These are phyloP conservation scores for Halictus rubicundus DNA, from an alignment of 1,140 invertebrate genomes.

Conservation along the genomic window DNA sequence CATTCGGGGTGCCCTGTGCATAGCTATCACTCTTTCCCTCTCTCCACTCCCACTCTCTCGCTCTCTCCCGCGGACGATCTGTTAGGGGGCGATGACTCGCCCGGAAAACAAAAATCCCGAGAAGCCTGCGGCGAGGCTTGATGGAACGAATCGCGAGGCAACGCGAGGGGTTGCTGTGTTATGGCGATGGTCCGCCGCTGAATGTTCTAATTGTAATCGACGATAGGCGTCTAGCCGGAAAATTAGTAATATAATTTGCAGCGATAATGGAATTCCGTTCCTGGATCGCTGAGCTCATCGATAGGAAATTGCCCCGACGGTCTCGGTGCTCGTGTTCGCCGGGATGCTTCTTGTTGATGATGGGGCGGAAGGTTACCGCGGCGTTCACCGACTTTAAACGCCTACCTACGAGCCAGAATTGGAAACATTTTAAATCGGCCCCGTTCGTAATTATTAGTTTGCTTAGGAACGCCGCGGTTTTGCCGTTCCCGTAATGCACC, in stretches of 20 bases:
- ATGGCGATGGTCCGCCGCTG: neutral
- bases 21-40: no score
- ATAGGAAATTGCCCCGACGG: constrained; percentile 8
- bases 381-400: neutral
- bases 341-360: constrained; percentile 2
- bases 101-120: neutral
- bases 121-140: neutral
- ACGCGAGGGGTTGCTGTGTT: neutral
- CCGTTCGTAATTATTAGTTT: neutral
- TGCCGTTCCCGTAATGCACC: no score
- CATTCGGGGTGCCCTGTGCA: neutral
- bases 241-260: constrained; percentile 27
- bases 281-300: neutral
- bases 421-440: neutral
- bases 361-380: neutral
- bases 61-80: no score
- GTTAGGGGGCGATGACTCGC: neutral
- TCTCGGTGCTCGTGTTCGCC: constrained; percentile 3
- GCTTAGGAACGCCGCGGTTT: no score
- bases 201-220: neutral
- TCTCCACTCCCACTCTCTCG: no score
- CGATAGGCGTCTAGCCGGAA: neutral
- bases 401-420: neutral
- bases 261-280: constrained; percentile 31
- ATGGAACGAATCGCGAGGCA: neutral